These are phyloP conservation scores for Scolopax rusticola DNA, from an alignment of 2,797 vertebrate genomes.

Conservation along the genomic window DNA sequence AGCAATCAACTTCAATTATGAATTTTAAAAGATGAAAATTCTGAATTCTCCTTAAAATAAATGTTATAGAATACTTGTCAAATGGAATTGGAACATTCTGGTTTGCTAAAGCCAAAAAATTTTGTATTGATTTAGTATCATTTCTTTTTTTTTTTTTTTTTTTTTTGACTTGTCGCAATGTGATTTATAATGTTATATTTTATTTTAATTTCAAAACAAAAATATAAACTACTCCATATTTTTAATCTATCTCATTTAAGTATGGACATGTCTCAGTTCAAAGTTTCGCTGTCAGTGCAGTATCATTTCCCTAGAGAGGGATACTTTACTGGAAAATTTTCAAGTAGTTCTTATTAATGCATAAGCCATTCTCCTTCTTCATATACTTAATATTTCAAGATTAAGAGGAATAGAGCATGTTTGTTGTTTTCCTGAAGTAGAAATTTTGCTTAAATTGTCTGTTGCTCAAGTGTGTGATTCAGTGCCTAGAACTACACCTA, in stretches of 20 bases:
- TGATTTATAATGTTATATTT: background rate
- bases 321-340: background rate
- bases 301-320: background rate
- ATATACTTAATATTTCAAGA: background rate
- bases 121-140: background rate
- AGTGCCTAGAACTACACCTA: background rate
- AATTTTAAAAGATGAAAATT: background rate
- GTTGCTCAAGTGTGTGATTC: background rate
- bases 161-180: background rate
- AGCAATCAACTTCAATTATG: background rate
- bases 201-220: background rate
- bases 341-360: background rate
- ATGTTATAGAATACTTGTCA: background rate
- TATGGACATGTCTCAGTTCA: background rate
- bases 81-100: background rate
- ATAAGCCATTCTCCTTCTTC: background rate
- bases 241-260: background rate
- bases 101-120: background rate
- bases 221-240: background rate
- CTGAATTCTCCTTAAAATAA: background rate
- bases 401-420: background rate
- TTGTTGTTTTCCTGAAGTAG: background rate
- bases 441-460: background rate
- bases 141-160: background rate
- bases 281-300: background rate